phyloP scores from a whole-genome alignment of 92 coral and sea anemone species.

The Metridium senile region DNA sequence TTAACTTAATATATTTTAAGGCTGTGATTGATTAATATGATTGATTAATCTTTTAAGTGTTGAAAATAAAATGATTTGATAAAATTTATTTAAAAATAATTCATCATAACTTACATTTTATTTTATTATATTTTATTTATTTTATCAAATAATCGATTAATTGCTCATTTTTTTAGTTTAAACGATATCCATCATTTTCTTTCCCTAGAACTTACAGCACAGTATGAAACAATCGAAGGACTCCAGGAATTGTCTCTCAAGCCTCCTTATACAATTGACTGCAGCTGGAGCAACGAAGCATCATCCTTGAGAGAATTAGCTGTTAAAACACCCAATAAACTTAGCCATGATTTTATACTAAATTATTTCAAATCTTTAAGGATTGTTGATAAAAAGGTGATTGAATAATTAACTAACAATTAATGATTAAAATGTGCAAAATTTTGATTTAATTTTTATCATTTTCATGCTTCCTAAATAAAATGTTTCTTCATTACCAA shows the following conservation, averaged over 20 bases:
- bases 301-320: slow-evolving; percentile 87
- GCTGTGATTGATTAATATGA: no score
- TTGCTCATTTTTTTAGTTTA: no score
- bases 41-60: no score
- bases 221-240: slow-evolving; percentile 75
- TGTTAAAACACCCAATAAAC: slow-evolving; percentile 80
- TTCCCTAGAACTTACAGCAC: slow-evolving; percentile 73
- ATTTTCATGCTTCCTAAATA: no score
- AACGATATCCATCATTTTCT: no score
- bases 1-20: background rate
- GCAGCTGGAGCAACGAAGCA: slow-evolving; percentile 95
- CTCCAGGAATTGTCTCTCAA: slow-evolving; percentile 82
- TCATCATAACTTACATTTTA: no score
- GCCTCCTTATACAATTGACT: slow-evolving; percentile 86
- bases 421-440: slow-evolving; percentile 1
- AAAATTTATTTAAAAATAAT: no score
- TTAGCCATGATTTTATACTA: slow-evolving; percentile 72
- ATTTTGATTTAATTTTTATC: no score
- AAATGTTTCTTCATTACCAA: background rate
- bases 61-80: no score
- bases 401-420: background rate
- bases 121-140: no score
- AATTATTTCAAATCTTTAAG: slow-evolving; percentile 90
- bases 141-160: no score
- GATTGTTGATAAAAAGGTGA: slow-evolving; percentile 97